These are phyloP conservation scores for Epistrophe grossulariae DNA, from an alignment of 2,888 invertebrate species.

Conservation along the genomic window DNA sequence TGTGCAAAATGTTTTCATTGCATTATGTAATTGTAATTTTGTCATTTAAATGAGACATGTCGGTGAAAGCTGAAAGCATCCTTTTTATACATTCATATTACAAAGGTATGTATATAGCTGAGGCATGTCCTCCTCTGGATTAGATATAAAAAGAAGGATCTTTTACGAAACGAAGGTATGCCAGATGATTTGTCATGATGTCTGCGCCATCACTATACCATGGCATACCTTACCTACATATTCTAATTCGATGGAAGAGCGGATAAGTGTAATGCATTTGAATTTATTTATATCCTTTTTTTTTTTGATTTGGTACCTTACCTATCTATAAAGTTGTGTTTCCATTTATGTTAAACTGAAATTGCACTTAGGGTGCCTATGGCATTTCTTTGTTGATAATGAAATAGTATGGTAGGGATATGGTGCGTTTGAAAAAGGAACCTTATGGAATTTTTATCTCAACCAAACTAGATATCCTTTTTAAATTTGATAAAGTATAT, in stretches of 20 bases:
- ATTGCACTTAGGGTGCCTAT: slow-evolving; percentile 57
- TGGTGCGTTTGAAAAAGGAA: neutral
- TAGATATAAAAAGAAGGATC: slow-evolving; percentile 3
- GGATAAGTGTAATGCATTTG: slow-evolving; percentile 70
- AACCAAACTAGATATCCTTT: neutral
- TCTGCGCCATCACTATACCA: slow-evolving; percentile 45
- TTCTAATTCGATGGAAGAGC: slow-evolving; percentile 68
- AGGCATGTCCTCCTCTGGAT: slow-evolving; percentile 8
- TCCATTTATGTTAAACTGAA: slow-evolving; percentile 50
- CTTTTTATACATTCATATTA: neutral
- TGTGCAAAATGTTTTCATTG: slow-evolving; percentile 69
- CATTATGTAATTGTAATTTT: slow-evolving; percentile 72
- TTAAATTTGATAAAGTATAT: neutral
- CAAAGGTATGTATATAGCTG: neutral
- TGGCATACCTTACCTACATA: slow-evolving; percentile 17
- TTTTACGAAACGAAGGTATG: slow-evolving; percentile 9
- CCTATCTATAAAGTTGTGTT: neutral
- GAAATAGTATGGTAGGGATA: neutral
- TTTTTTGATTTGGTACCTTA: neutral
- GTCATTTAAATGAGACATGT: slow-evolving; percentile 74
- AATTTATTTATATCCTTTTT: slow-evolving; percentile 57
- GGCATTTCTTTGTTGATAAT: slow-evolving; percentile 17
- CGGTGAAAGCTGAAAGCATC: slow-evolving; percentile 39
- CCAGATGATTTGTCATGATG: slow-evolving; percentile 65
- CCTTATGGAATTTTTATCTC: neutral